These are phyloP conservation scores for Triops longicaudatus DNA, from an alignment of 1,140 invertebrate genomes.

Conservation along the genomic window DNA sequence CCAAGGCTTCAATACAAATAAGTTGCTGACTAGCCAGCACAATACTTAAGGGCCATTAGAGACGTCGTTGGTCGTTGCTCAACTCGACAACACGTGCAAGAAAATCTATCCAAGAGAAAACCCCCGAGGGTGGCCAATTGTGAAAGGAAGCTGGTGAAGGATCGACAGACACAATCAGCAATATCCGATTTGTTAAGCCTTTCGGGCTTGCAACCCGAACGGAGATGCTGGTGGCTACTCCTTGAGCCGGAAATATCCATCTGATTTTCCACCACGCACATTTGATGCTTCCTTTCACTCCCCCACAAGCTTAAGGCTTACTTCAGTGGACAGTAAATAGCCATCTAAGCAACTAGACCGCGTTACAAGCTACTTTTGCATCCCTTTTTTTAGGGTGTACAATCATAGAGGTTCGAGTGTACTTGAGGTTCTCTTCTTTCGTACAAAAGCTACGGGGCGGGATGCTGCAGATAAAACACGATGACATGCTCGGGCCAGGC, in stretches of 20 bases:
- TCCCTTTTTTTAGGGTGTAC: neutral
- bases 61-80: neutral
- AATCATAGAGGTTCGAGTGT: neutral
- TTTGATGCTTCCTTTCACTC: neutral
- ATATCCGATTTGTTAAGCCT: slow-evolving; percentile 12
- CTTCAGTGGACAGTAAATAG: neutral
- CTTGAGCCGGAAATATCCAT: slow-evolving; percentile 10
- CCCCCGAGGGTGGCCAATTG: neutral
- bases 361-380: neutral
- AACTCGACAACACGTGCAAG: neutral
- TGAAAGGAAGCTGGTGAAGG: neutral
- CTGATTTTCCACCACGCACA: slow-evolving; percentile 5
- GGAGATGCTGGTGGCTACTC: neutral
- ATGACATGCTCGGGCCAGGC: neutral
- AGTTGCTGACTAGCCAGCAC: neutral
- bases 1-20: neutral
- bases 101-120: neutral
- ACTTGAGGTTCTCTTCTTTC: neutral
- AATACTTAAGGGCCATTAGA: neutral
- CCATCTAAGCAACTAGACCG: slow-evolving; percentile 10
- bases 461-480: slow-evolving; percentile 9
- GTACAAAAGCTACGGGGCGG: neutral
- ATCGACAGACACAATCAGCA: slow-evolving; percentile 14
- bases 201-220: neutral
- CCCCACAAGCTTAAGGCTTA: neutral